phyloP scores from a whole-genome alignment of 2,888 invertebrate species.

The Pseudolycoriella hygida region DNA sequence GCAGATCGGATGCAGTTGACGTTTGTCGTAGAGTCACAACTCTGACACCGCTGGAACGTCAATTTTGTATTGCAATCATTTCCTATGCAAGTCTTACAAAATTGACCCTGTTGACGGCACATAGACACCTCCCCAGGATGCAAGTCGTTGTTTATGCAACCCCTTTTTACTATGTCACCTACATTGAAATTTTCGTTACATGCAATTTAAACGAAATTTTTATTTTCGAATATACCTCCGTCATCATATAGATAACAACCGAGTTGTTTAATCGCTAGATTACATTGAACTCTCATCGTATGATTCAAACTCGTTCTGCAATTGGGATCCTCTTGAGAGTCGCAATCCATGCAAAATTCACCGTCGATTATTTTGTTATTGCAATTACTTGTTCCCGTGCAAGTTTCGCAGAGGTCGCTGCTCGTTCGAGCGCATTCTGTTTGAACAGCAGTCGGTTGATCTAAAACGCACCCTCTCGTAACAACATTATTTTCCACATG shows the following conservation, averaged over 20 bases:
- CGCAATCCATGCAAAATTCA: background rate
- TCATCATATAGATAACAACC: constrained; percentile 2
- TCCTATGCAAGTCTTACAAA: background rate
- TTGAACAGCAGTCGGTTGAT: background rate
- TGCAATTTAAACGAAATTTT: background rate
- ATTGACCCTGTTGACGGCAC: background rate
- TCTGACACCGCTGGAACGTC: background rate
- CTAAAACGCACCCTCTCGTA: background rate
- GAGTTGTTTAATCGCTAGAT: background rate
- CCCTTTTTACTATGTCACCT: background rate
- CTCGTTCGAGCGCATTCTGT: background rate
- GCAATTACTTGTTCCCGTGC: background rate
- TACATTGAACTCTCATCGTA: background rate
- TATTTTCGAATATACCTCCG: background rate
- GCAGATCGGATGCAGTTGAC: background rate
- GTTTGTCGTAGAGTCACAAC: background rate
- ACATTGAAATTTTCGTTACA: background rate
- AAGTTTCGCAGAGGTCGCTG: background rate
- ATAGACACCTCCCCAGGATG: background rate
- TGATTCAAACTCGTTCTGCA: background rate
- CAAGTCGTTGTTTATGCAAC: background rate
- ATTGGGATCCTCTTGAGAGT: background rate
- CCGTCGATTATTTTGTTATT: background rate
- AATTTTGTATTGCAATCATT: background rate
- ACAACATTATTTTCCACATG: background rate